Evolutionary conservation across 2,113 vertebrate genomes (phyloP).

Genomic region (Fulmarus glacialis): DNA sequence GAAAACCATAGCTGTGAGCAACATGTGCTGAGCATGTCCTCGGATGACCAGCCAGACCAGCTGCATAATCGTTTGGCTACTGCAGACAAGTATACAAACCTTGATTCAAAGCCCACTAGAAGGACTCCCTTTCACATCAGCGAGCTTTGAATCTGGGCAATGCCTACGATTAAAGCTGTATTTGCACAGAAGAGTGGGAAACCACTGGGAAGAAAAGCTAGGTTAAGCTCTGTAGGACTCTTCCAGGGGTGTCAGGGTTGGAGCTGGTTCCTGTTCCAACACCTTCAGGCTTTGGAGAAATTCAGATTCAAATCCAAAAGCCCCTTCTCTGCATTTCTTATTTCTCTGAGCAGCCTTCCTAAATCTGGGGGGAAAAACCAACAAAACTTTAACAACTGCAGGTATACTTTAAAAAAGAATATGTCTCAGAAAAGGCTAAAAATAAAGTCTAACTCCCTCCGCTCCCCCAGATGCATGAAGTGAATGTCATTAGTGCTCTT

Average conservation of each 20-base stretch:
- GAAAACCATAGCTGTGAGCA: background rate
- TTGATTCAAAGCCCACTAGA: background rate
- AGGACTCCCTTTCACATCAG: background rate
- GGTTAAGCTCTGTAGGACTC: background rate
- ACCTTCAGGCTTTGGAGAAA: background rate
- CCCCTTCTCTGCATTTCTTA: background rate
- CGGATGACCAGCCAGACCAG: background rate
- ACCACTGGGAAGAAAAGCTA: background rate
- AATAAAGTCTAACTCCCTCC: background rate
- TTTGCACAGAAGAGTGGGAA: background rate
- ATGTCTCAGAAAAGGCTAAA: background rate
- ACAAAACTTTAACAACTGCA: background rate
- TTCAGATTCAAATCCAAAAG: background rate
- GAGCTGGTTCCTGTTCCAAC: background rate
- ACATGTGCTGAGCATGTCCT: background rate
- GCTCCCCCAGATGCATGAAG: background rate
- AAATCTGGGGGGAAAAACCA: background rate
- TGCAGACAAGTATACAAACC: background rate
- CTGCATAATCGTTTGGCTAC: background rate
- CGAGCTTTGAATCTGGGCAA: background rate
- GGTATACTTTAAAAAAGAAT: background rate
- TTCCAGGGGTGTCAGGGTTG: background rate
- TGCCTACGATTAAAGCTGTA: background rate
- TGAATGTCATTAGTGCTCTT: conserved; percentile 41
- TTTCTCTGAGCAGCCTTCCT: background rate